Evolutionary conservation across 2,797 vertebrate genomes (phyloP).

Genomic region (Coendou prehensilis): DNA sequence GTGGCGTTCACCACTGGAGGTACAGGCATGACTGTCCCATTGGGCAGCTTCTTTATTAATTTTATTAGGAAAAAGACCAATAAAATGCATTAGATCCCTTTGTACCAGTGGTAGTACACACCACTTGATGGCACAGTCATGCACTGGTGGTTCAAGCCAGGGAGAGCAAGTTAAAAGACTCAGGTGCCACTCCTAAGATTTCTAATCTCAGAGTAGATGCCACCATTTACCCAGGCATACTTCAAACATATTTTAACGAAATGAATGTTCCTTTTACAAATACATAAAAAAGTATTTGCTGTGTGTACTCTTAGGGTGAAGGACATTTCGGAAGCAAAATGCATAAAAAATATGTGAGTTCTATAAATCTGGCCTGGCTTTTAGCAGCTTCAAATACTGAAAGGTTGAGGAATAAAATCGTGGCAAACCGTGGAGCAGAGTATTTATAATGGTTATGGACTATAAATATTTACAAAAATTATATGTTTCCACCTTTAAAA

Average conservation of each 20-base stretch:
- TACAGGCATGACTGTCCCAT: neutral
- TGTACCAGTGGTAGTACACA: neutral
- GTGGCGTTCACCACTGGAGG: neutral
- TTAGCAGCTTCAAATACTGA: neutral
- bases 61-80: neutral
- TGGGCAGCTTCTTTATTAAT: neutral
- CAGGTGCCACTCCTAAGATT: neutral
- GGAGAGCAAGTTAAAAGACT: neutral
- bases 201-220: neutral
- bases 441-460: neutral
- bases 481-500: neutral
- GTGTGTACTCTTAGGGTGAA: neutral
- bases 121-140: neutral
- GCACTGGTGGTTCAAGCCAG: neutral
- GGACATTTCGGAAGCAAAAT: neutral
- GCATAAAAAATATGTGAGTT: neutral
- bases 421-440: neutral
- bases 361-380: neutral
- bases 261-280: slow-evolving; percentile 18
- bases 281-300: neutral
- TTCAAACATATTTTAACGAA: slow-evolving; percentile 7
- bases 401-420: neutral
- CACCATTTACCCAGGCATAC: neutral
- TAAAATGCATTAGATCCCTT: neutral
- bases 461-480: slow-evolving; percentile 18